phyloP scores from a whole-genome alignment of 2,113 vertebrate genomes.

The Danionella cerebrum region DNA sequence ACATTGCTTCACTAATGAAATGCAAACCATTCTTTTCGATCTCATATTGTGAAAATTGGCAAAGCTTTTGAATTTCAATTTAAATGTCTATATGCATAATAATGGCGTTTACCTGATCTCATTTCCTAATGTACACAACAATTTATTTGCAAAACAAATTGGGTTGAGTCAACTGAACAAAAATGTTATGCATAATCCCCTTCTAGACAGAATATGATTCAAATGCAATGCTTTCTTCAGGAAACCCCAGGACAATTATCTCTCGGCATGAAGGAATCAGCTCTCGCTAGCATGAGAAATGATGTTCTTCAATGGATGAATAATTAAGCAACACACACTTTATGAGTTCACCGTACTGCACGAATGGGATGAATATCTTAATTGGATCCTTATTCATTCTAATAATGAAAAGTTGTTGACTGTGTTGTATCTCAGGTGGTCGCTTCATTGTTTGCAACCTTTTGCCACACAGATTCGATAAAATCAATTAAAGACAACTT shows the following conservation, averaged over 20 bases:
- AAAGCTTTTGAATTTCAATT: not conserved
- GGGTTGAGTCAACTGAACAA: slow-evolving; percentile 2
- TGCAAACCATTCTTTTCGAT: not conserved
- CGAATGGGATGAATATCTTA: slow-evolving; percentile 46
- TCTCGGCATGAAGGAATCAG: slow-evolving; percentile 15
- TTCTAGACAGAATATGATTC: slow-evolving; percentile 11
- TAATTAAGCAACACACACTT: slow-evolving; percentile 39
- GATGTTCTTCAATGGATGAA: slow-evolving; percentile 36
- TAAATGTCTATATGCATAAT: not conserved
- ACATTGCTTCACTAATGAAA: not conserved
- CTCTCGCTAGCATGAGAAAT: slow-evolving; percentile 21
- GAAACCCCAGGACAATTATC: slow-evolving; percentile 17
- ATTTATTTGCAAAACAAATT: not conserved
- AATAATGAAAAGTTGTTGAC: slow-evolving; percentile 34
- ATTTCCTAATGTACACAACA: not conserved
- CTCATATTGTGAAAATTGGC: not conserved
- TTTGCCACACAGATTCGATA: slow-evolving; percentile 19
- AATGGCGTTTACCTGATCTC: slow-evolving; percentile 14
- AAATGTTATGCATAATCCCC: slow-evolving; percentile 14
- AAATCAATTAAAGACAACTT: slow-evolving; percentile 7
- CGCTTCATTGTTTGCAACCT: slow-evolving; percentile 34
- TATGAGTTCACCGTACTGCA: slow-evolving; percentile 43
- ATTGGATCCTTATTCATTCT: slow-evolving; percentile 52
- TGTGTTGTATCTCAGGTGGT: slow-evolving; percentile 36
- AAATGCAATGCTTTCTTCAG: slow-evolving; percentile 31